phyloP scores from a whole-genome alignment of 2,888 invertebrate species.

The Leucophenga montana region DNA sequence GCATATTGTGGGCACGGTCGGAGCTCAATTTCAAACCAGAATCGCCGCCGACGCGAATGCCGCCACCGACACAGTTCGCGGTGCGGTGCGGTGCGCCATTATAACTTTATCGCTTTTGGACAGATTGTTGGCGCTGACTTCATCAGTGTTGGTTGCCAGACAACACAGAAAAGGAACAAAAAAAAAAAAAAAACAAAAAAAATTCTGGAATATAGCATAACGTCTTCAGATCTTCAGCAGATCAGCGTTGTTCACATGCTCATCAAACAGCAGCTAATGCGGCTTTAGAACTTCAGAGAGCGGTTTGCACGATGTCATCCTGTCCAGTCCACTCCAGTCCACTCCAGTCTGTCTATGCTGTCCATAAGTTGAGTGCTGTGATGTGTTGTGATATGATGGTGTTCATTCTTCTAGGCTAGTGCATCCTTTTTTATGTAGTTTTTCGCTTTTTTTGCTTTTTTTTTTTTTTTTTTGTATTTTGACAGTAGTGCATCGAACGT shows the following conservation, averaged over 20 bases:
- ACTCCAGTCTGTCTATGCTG: too few relatives aligned
- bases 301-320: neutral
- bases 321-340: too few relatives aligned
- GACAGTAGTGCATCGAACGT: slow-evolving; percentile 35
- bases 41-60: too few relatives aligned
- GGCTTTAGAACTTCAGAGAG: neutral
- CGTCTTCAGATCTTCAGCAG: too few relatives aligned
- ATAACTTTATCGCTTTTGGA: slow-evolving; percentile 67
- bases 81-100: slow-evolving; percentile 66
- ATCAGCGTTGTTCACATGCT: too few relatives aligned
- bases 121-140: slow-evolving; percentile 57
- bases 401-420: neutral
- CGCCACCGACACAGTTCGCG: slow-evolving; percentile 56
- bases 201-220: too few relatives aligned
- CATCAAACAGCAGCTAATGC: too few relatives aligned
- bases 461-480: slow-evolving; percentile 6
- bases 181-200: too few relatives aligned
- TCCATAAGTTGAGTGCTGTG: too few relatives aligned
- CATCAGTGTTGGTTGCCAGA: neutral
- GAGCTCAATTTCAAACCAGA: slow-evolving; percentile 49
- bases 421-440: neutral
- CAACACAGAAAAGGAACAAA: too few relatives aligned
- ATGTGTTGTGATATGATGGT: neutral
- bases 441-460: neutral
- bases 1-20: neutral